Evolutionary conservation across 2,113 vertebrate species (phyloP).

Genomic region (Platysteira castanea): DNA sequence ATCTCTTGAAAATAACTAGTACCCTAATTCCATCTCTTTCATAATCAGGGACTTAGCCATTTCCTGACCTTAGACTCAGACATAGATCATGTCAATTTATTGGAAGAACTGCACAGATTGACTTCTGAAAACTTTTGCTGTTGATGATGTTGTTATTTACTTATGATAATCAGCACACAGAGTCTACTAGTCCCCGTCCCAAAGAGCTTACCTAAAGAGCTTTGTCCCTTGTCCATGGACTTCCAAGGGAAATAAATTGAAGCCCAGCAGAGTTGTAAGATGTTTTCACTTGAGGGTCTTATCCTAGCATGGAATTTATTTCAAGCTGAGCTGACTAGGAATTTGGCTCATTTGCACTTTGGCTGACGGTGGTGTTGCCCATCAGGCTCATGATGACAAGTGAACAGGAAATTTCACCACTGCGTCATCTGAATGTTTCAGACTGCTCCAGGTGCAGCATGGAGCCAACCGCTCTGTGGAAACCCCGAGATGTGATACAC

Average conservation of each 20-base stretch:
- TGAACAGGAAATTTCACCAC: conserved; percentile 32
- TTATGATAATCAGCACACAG: neutral
- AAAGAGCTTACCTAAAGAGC: neutral
- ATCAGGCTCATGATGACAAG: conserved; percentile 12
- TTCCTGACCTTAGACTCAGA: neutral
- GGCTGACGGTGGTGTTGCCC: neutral
- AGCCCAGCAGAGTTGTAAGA: neutral
- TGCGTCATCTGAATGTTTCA: conserved; percentile 1
- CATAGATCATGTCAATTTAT: neutral
- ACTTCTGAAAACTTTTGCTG: neutral
- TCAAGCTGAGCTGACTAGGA: neutral
- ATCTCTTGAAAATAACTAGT: neutral
- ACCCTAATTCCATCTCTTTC: neutral
- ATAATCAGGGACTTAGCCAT: neutral
- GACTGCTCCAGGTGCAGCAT: neutral
- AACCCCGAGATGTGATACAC: neutral
- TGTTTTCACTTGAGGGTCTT: neutral
- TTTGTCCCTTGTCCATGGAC: neutral
- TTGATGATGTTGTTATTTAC: neutral
- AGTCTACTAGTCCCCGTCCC: neutral
- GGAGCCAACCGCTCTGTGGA: neutral
- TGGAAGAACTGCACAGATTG: neutral
- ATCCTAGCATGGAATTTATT: neutral
- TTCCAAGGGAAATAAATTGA: neutral
- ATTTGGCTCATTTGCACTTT: conserved; percentile 12